phyloP scores from a whole-genome alignment of 1,140 invertebrate genomes.

The Lepidurus couesii region DNA sequence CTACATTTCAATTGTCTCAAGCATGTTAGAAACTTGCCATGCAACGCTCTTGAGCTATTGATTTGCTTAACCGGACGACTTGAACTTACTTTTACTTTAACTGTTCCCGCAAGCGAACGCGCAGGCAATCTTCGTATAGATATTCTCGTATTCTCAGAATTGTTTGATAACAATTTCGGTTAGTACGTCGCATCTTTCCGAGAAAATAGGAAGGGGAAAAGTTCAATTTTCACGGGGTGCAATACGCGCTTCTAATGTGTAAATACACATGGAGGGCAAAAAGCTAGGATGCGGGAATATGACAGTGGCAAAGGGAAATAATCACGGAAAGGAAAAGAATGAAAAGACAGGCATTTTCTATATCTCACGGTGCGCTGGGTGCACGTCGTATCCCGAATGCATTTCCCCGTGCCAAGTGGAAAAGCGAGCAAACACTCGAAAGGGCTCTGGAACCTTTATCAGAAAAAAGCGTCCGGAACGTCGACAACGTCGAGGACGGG shows the following conservation, averaged over 20 bases:
- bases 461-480: not conserved
- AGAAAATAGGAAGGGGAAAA: no score
- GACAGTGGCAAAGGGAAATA: no score
- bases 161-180: no score
- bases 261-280: no score
- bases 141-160: no score
- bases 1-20: conserved; percentile 11
- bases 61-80: not conserved
- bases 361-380: not conserved
- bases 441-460: conserved; percentile 2
- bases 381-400: not conserved
- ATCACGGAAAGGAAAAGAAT: no score
- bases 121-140: not conserved
- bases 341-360: conserved; percentile 5
- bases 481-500: not conserved
- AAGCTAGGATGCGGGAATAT: no score
- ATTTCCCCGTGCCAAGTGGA: conserved; percentile 7
- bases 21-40: not conserved
- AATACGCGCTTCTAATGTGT: no score
- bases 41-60: conserved; percentile 2
- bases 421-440: conserved; percentile 14
- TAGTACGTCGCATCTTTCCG: no score
- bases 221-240: no score
- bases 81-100: not conserved
- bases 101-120: not conserved